These are phyloP conservation scores for Pygoscelis adeliae DNA, from an alignment of 2,113 vertebrate species.

Conservation along the genomic window DNA sequence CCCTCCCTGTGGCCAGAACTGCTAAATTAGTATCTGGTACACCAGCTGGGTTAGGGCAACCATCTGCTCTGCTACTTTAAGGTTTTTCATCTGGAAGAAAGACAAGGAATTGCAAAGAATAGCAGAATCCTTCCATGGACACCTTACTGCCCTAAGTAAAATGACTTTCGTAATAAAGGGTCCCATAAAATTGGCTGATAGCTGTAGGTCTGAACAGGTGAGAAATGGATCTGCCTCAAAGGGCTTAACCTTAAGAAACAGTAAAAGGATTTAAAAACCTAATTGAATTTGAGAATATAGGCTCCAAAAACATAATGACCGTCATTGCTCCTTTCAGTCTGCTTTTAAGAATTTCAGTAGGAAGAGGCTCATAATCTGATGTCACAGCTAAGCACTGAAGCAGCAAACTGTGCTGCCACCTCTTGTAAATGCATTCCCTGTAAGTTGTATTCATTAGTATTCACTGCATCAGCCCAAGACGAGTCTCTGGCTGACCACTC, in stretches of 20 bases:
- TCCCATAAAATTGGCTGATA: background rate
- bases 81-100: conserved; percentile 40
- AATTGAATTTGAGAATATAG: background rate
- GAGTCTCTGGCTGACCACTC: background rate
- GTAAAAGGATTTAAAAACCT: background rate
- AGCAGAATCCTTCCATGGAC: background rate
- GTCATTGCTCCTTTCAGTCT: background rate
- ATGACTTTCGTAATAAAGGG: background rate
- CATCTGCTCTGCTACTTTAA: conserved; percentile 41
- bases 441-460: background rate
- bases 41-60: conserved; percentile 37
- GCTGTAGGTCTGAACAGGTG: background rate
- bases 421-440: background rate
- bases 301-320: background rate
- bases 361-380: background rate
- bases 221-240: background rate
- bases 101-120: background rate
- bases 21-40: conserved; percentile 30
- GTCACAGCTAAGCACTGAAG: background rate
- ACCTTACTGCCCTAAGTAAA: background rate
- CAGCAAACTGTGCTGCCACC: background rate
- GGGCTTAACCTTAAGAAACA: background rate
- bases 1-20: conserved; percentile 40
- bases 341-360: background rate
- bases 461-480: background rate